These are phyloP conservation scores for Aphodius granarius DNA, from an alignment of 2,888 invertebrate species.

Conservation along the genomic window DNA sequence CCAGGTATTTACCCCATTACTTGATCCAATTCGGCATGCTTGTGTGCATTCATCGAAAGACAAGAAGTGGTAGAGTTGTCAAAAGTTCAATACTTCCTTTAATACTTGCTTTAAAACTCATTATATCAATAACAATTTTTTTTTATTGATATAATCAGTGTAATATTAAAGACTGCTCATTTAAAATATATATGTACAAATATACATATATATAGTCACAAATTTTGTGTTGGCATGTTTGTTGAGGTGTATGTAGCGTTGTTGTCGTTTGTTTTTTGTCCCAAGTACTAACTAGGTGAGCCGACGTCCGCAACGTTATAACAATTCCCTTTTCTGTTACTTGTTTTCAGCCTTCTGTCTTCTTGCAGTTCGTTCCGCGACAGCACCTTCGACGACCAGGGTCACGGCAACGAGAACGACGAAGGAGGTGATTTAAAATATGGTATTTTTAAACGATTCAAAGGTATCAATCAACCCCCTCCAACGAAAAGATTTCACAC, in stretches of 20 bases:
- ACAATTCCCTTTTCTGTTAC: slow-evolving; percentile 24
- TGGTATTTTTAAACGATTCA: slow-evolving; percentile 53
- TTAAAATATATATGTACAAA: too few species aligned
- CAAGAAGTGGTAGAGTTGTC: neutral
- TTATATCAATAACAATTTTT: too few species aligned
- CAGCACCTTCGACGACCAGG: slow-evolving; percentile 74
- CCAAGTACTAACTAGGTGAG: neutral
- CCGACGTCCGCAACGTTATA: slow-evolving; percentile 4
- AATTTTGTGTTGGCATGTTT: too few species aligned
- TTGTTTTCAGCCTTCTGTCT: slow-evolving; percentile 68
- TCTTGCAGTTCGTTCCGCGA: slow-evolving; percentile 86
- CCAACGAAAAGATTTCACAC: neutral
- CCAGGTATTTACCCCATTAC: slow-evolving; percentile 64
- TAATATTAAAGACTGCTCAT: too few species aligned
- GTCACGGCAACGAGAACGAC: slow-evolving; percentile 58
- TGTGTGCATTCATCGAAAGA: neutral
- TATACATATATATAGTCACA: too few species aligned
- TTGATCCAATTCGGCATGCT: neutral
- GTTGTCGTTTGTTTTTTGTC: neutral
- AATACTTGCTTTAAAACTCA: too few species aligned
- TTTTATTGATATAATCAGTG: too few species aligned
- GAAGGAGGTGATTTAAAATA: slow-evolving; percentile 59
- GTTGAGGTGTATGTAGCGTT: neutral
- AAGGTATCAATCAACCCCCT: slow-evolving; percentile 41
- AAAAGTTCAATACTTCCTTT: too few species aligned